Conservation (phyloP, 2,797 vertebrate species). For the Rhincodon typus region DNA sequence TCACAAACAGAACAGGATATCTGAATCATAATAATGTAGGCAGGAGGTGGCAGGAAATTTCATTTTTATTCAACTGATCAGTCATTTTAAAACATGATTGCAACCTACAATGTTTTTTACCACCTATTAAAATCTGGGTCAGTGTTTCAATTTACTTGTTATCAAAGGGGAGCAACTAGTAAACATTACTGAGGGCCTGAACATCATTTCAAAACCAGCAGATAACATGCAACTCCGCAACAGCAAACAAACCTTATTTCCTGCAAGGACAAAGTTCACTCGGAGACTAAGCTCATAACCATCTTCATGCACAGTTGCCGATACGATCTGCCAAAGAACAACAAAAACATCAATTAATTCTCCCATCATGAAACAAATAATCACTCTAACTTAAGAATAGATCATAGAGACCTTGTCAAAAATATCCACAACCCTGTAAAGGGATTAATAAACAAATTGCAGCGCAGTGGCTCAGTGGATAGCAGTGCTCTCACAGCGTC, state of each 20-base stretch:
- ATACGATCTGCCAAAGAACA: constrained; percentile 65
- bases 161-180: neutral
- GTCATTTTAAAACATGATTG: neutral
- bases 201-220: neutral
- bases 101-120: neutral
- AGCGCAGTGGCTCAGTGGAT: neutral
- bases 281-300: constrained; percentile 69
- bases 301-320: constrained; percentile 73
- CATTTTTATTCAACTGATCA: neutral
- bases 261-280: constrained; percentile 66
- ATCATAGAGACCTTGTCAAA: neutral
- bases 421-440: neutral
- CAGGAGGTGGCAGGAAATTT: neutral
- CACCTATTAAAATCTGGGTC: neutral
- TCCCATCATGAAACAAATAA: neutral
- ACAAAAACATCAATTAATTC: neutral
- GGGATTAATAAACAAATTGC: neutral
- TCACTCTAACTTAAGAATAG: neutral
- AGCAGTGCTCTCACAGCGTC: too few relatives aligned
- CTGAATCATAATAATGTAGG: neutral
- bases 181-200: neutral
- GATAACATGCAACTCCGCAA: neutral
- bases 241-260: constrained; percentile 56
- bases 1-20: neutral
- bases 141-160: neutral